Percentiles rank a stretch among this genome's conserved stretches.
Evolutionary conservation across 1,140 invertebrate species (phyloP).

Genomic region (Drosophila novamexicana): DNA sequence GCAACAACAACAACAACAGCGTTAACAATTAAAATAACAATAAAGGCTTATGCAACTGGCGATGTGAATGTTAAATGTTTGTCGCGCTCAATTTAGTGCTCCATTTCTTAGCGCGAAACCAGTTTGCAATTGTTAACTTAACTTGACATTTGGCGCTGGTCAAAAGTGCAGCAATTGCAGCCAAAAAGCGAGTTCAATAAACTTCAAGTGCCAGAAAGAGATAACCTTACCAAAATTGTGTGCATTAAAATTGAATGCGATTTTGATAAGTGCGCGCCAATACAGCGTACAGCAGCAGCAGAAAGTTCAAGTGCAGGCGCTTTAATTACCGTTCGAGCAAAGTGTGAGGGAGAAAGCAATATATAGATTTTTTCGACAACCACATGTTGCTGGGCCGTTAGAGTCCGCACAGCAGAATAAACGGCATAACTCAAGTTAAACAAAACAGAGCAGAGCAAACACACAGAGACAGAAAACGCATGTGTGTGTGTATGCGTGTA

Average conservation of each 20-base stretch:
- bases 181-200: constrained; percentile 70
- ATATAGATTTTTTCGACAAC: constrained; percentile 45
- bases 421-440: constrained; percentile 34
- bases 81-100: constrained; percentile 39
- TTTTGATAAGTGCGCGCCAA: constrained; percentile 53
- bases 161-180: constrained; percentile 57
- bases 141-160: constrained; percentile 37
- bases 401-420: constrained; percentile 21
- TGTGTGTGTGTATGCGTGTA: constrained; percentile 8
- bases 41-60: constrained; percentile 57
- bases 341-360: constrained; percentile 27
- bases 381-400: constrained; percentile 65
- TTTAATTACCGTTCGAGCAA: constrained; percentile 69
- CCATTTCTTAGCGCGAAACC: constrained; percentile 56
- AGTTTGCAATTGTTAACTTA: constrained; percentile 48
- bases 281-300: neutral
- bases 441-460: constrained; percentile 29
- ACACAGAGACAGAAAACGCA: constrained; percentile 1
- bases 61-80: constrained; percentile 31
- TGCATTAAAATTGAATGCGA: constrained; percentile 34
- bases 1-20: constrained; percentile 12
- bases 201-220: constrained; percentile 30
- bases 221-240: constrained; percentile 44
- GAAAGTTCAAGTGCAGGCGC: constrained; percentile 61
- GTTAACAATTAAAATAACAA: constrained; percentile 36